Base-by-base conservation (phyloP, 2,888 invertebrate species). In the Erebia palarica region DNA sequence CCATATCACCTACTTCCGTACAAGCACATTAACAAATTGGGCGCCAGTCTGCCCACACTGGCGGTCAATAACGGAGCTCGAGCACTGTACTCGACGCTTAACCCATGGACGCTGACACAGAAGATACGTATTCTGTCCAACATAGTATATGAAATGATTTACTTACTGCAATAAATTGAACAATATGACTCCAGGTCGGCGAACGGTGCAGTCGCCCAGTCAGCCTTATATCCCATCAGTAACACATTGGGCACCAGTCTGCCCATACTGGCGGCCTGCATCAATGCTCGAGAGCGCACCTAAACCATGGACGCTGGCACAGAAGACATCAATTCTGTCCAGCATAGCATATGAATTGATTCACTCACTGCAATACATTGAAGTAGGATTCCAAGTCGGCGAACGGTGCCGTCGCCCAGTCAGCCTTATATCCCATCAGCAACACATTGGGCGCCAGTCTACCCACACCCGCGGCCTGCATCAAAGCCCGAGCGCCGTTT, bases 201-300 rank as follows among this genome's bases (percentile, higher is more conserved):
- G n/a, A n/a, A n/a, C n/a, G n/a, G n/a, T n/a, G n/a, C n/a, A n/a
- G n/a, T n/a, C n/a, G n/a, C 91, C 99, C 99, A 99, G 85, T 99
- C 96, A 10, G 94, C 94, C 87, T 99, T 99, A 91, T 97, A 99
- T 3, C 99, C 99, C 95, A 99, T 96, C 81, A 99, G 94, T 61
- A 99, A 93, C 71, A 98, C 97, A 86, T 99, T 99, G 14, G 99
- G 99, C 63, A 96, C 94, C 74, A 99, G 94, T 84, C 98, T 98
- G 98, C 86, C 99, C 66, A 99, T 96, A 2, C 99, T 99, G 0
- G 96, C 94, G 1, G 97, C 95, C 92, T 98, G 98, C 86, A 98
- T 94, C 58, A 98, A 89, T 96, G 97, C 96, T 76, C 96, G 96
- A 14, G 97, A 96, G 4, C 21, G 3, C 21, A 2, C 88, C 90